Base-by-base conservation (phyloP, 2,888 invertebrate genomes). In the Nymphalis c-album region DNA sequence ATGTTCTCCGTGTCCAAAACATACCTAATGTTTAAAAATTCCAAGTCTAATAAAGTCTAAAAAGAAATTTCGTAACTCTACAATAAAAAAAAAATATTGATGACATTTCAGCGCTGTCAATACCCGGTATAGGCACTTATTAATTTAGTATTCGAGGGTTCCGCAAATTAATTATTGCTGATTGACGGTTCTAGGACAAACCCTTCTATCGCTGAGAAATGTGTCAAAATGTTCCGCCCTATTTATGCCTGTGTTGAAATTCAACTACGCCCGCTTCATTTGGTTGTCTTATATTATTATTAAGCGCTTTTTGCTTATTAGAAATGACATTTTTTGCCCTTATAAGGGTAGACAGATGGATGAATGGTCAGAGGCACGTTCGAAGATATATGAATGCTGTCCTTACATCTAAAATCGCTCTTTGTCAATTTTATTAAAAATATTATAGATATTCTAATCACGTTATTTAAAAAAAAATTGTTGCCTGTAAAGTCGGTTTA, bases 161-260 rank as follows among this genome's bases (percentile, higher is more conserved):
- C 57, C 68, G 59, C 66, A 73, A 73, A 76, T 77, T 76, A 78
- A 78, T 77, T 75, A 76, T 64, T 68, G 65, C 53, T 77, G 77
- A 77, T 74, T 75, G 77, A 75, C 74, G 63, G 71, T 72, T 70
- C 72, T 71, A 70, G 73, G 67, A 50, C 74, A 60, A 68, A 68
- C 70, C 73, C 71, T 75, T 75, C 75, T 71, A 71, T 51, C 64
- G 73, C 72, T 61, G 60, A 58, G 64, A 59, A 40, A 64, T 40
- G 50, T 59, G 55, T 55, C 57, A 63, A 63, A 46, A 13, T 57
- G 18, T 20, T 20, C 40, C 22, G 3, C 13, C 40, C 20, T 59
- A 45, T 59, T 20, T 40, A 18, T 59, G 20, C 6, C 13, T 20
- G 26, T 51, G 51, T 22, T 22, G 20, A 16, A n/a, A 17, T 55